Evolutionary conservation across 2,888 invertebrate species (phyloP), one percentile per base, ranked within the genome.

Genomic region (Petrolisthes cinctipes): DNA sequence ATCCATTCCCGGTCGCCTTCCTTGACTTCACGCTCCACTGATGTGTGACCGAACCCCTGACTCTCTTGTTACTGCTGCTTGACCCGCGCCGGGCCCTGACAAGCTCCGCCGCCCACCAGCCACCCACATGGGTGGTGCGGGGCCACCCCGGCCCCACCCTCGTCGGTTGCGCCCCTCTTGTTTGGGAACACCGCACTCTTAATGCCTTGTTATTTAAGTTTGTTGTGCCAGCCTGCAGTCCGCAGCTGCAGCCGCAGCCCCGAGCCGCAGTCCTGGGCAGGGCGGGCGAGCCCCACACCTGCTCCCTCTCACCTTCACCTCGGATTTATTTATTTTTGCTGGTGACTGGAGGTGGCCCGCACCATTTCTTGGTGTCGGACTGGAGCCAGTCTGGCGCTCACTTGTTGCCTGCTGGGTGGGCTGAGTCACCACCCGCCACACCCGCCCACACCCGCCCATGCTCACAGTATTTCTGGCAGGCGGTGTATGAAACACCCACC

Each of bases 1-100:
- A 96, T 97, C 93, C 96, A 96, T 94, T 96, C 95, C 94, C 95
- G 96, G 93, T 97, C 97, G 93, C 96, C 96, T 93, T 96, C 96
- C 93, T 95, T 96, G 93, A 96, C 96, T 93, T 97, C 97, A 92
- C 94, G 95, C 92, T 95, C 95, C 92, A 96, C 96, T 92, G 96
- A 97, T 94, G 97, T 97, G 94, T 97, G 96, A 89, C 85, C 73
- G 37, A 57, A 56, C 71, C 66, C 56, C 54, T 82, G n/a, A 56
- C 78, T 79, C 71, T 61, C 80, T 79, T 76, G 82, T 86, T 89
- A 85, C 79, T 89, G 87, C 85, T 89, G 82, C 83, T 87, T 86
- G 83, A 71, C 73, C 83, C 56, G 82, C 82, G 71, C 82, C 54
- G 71, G 83, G 87, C 87, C 83, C 83, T 84, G 87, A 73, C 57